Evolutionary conservation across 2,888 invertebrate genomes (phyloP).

Genomic region (Cephus runcator): DNA sequence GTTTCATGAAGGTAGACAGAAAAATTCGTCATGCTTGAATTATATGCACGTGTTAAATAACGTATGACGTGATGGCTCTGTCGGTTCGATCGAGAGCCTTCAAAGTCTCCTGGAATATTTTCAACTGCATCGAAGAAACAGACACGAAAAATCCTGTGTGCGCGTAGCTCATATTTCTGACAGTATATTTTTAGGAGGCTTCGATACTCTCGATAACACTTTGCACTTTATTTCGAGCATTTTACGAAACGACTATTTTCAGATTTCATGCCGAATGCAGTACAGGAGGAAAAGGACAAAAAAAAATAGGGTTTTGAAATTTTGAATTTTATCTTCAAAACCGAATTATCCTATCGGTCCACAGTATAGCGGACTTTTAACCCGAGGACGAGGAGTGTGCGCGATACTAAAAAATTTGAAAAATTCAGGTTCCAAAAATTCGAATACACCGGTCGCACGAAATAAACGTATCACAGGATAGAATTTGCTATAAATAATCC

Average conservation of each 20-base stretch:
- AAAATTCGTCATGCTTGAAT: background rate
- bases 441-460: constrained; percentile 26
- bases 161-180: background rate
- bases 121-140: background rate
- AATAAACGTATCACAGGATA: constrained; percentile 45
- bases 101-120: background rate
- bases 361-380: background rate
- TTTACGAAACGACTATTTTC: no score
- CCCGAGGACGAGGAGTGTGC: no score
- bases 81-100: background rate
- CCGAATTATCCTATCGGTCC: no score
- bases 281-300: no score
- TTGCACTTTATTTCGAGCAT: no score
- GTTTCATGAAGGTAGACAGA: background rate
- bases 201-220: background rate
- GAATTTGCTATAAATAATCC: constrained; percentile 51
- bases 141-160: background rate
- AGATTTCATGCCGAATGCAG: no score
- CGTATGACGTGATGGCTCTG: background rate
- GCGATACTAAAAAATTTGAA: background rate
- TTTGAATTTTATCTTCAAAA: background rate
- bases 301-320: background rate
- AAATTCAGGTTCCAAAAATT: background rate
- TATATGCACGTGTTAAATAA: background rate
- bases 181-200: background rate